Percentiles rank a stretch among this genome's conserved stretches.
Evolutionary conservation across 2,797 vertebrate species (phyloP).

Genomic region (Threskiornis aethiopicus): DNA sequence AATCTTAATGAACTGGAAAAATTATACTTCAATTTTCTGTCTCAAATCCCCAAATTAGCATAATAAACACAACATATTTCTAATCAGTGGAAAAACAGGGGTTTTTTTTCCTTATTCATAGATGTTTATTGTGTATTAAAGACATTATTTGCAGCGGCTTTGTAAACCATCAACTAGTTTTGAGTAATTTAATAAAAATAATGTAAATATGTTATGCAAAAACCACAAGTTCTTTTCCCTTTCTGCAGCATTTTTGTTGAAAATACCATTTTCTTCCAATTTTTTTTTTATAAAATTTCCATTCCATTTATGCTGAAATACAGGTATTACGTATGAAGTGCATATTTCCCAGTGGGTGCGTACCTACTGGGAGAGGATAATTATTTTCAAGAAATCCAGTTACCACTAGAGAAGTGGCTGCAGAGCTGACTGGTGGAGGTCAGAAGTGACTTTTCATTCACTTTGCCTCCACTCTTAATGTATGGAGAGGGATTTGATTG

Average conservation of each 20-base stretch:
- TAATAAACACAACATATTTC: not conserved
- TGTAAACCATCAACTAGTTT: not conserved
- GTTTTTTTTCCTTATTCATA: not conserved
- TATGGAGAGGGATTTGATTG: not conserved
- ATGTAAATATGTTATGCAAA: not conserved
- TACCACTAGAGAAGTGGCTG: not conserved
- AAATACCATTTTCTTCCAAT: not conserved
- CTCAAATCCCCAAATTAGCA: constrained; percentile 6
- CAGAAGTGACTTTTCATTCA: not conserved
- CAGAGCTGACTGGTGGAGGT: not conserved
- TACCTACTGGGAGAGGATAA: not conserved
- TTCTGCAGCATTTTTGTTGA: not conserved
- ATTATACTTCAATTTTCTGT: constrained; percentile 32
- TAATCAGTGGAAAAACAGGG: not conserved
- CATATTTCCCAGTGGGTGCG: not conserved
- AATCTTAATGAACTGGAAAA: constrained; percentile 61
- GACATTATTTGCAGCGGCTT: not conserved
- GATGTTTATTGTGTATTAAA: not conserved
- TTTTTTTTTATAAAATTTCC: not conserved
- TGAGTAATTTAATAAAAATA: not conserved
- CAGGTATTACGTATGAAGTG: not conserved
- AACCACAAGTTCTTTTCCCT: not conserved
- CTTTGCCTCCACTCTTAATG: not conserved
- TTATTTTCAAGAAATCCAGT: not conserved
- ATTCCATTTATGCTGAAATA: not conserved